Conservation (phyloP, 2,888 invertebrate genomes). For the Phortica okadai region DNA sequence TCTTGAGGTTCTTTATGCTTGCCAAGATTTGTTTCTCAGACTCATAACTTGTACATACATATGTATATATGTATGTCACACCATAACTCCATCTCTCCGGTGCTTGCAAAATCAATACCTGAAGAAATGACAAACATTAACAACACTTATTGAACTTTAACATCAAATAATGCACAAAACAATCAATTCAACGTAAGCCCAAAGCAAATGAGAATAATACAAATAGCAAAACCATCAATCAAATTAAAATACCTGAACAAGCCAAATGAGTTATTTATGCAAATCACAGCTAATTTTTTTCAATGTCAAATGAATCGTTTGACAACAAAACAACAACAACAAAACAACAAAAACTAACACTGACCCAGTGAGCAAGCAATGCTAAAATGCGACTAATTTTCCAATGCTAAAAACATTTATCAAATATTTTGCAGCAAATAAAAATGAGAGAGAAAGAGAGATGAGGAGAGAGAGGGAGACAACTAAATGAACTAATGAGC, state of each 20-base stretch:
- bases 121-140: background rate
- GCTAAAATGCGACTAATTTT: background rate
- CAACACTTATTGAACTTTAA: background rate
- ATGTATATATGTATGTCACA: no score
- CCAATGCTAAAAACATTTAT: background rate
- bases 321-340: background rate
- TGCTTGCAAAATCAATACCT: background rate
- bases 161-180: background rate
- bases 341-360: background rate
- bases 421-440: background rate
- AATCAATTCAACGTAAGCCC: background rate
- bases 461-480: background rate
- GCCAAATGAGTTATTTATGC: constrained; percentile 13
- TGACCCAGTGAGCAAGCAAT: constrained; percentile 7
- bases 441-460: background rate
- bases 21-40: no score
- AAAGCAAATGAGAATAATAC: constrained; percentile 8
- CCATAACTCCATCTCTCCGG: no score
- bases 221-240: constrained; percentile 60
- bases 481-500: background rate
- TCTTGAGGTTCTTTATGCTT: no score
- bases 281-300: constrained; percentile 8
- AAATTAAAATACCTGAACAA: constrained; percentile 46
- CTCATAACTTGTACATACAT: no score
- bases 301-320: constrained; percentile 2